These are phyloP conservation scores for Perca schrenkii DNA, from an alignment of 2,113 vertebrate genomes.

Conservation along the genomic window DNA sequence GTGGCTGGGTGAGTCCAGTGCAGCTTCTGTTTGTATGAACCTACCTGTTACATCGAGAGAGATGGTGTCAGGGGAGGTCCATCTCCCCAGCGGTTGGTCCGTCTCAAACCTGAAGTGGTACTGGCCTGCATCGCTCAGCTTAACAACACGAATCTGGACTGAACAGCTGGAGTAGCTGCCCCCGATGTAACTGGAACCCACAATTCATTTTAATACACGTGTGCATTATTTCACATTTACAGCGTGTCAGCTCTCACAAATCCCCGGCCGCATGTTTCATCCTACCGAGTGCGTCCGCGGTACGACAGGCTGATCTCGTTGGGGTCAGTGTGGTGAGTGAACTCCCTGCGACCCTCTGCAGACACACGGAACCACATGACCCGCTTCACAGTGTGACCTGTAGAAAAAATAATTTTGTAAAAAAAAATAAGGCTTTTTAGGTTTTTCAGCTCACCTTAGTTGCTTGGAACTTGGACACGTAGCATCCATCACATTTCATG, in stretches of 20 bases:
- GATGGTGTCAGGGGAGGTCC: constrained; percentile 83
- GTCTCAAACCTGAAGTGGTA: constrained; percentile 87
- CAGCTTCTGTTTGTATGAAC: neutral
- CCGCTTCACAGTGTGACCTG: constrained; percentile 77
- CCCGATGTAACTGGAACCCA: constrained; percentile 71
- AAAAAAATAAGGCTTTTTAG: neutral
- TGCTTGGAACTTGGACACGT: neutral
- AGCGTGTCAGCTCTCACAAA: neutral
- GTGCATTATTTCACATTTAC: neutral
- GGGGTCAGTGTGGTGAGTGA: constrained; percentile 79
- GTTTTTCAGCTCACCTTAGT: neutral
- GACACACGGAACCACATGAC: constrained; percentile 87
- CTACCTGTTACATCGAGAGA: constrained; percentile 82
- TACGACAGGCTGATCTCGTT: constrained; percentile 80
- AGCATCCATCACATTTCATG: neutral
- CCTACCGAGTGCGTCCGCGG: constrained; percentile 77
- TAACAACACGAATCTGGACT: constrained; percentile 79
- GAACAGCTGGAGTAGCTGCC: constrained; percentile 80
- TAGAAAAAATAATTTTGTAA: neutral
- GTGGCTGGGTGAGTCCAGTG: neutral
- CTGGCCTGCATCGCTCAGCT: constrained; percentile 82
- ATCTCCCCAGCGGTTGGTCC: constrained; percentile 80
- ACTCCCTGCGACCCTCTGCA: constrained; percentile 76
- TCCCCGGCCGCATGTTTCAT: neutral
- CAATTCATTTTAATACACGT: neutral